phyloP scores from a whole-genome alignment of 2,113 vertebrate genomes.

The Orthonyx spaldingii region DNA sequence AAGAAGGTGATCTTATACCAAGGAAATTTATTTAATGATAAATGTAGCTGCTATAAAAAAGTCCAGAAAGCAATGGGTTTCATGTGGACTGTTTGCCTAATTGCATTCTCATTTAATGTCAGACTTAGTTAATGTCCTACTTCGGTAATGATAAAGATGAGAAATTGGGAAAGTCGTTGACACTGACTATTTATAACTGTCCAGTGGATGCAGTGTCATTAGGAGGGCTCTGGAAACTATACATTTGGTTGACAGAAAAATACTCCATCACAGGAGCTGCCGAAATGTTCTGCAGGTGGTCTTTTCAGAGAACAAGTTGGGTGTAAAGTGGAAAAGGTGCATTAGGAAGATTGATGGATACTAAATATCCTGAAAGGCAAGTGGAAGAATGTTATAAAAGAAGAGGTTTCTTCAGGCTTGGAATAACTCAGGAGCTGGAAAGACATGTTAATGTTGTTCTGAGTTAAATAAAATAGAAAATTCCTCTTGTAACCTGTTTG shows the following conservation, averaged over 20 bases:
- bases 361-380: neutral
- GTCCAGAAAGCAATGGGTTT: neutral
- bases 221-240: neutral
- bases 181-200: neutral
- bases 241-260: neutral
- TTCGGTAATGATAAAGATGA: neutral
- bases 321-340: neutral
- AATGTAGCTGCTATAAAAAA: neutral
- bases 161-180: neutral
- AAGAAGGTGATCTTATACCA: neutral
- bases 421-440: neutral
- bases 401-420: neutral
- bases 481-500: neutral
- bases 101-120: slow-evolving; percentile 22
- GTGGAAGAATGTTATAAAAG: neutral
- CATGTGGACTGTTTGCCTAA: neutral
- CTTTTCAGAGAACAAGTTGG: neutral
- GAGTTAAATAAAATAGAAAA: neutral
- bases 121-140: slow-evolving; percentile 24
- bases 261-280: neutral
- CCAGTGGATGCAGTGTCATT: neutral
- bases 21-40: neutral
- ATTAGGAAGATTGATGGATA: neutral
- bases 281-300: neutral
- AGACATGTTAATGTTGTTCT: neutral